These are phyloP conservation scores for Lemur catta DNA, from an alignment of 2,797 vertebrate genomes.

Conservation along the genomic window DNA sequence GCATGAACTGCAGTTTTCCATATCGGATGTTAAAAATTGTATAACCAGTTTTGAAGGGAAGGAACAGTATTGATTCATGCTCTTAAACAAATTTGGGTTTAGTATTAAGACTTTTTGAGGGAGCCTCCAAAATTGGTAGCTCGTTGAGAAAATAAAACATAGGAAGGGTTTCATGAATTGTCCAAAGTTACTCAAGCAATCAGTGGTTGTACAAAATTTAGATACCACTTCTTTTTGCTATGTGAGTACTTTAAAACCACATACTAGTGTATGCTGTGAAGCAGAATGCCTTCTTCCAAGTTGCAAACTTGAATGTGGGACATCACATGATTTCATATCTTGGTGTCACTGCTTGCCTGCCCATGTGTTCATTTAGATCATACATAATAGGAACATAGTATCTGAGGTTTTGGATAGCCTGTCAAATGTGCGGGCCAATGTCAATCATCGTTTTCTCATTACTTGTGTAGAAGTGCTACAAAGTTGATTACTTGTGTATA, in stretches of 20 bases:
- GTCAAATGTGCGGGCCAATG: background rate
- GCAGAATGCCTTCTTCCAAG: background rate
- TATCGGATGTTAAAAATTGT: background rate
- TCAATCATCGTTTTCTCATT: background rate
- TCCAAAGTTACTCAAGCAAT: background rate
- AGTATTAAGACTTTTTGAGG: background rate
- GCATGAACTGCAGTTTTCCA: background rate
- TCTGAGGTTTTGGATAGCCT: no score
- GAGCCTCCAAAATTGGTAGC: background rate
- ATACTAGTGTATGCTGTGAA: background rate
- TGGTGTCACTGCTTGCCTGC: background rate
- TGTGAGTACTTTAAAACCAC: background rate
- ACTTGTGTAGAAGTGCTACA: background rate
- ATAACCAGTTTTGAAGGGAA: background rate
- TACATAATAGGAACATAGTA: background rate
- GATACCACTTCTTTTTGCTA: background rate
- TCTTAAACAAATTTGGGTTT: background rate
- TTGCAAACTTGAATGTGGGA: background rate
- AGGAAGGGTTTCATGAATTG: background rate
- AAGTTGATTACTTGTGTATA: background rate
- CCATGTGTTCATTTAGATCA: background rate
- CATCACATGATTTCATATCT: no score
- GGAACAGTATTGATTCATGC: no score
- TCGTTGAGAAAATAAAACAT: background rate
- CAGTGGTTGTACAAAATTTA: background rate